Conservation (phyloP, 2,888 invertebrate genomes). For the Leucania comma region DNA sequence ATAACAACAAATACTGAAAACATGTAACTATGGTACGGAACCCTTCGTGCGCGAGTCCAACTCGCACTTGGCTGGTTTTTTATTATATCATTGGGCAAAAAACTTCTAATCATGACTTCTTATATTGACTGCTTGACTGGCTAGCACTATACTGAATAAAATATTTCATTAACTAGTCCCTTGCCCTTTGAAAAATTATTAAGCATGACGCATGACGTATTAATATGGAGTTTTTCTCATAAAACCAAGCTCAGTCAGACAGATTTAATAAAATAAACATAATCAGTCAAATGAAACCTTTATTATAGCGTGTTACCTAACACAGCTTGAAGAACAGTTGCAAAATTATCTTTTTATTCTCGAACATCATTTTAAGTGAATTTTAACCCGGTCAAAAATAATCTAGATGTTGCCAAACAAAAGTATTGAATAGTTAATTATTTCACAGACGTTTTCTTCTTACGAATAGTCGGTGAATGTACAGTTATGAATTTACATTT, state of each 20-base stretch:
- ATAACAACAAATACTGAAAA: too few species aligned
- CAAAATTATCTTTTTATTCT: constrained; percentile 19
- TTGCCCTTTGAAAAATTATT: background rate
- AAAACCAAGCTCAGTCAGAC: constrained; percentile 9
- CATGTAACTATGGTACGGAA: too few species aligned
- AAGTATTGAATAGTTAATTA: constrained; percentile 39
- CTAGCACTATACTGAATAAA: background rate
- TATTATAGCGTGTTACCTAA: constrained; percentile 27
- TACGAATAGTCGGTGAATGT: constrained; percentile 33
- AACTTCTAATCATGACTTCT: background rate
- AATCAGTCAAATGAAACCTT: constrained; percentile 32
- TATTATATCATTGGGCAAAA: background rate
- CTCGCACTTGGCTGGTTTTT: too few species aligned
- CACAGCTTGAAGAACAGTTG: constrained; percentile 9
- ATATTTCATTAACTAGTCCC: background rate
- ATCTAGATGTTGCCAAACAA: constrained; percentile 48
- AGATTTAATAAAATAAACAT: constrained; percentile 17
- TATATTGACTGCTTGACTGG: background rate
- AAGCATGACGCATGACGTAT: constrained; percentile 2
- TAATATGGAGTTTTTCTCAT: background rate
- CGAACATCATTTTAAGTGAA: constrained; percentile 16
- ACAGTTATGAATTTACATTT: constrained; percentile 40
- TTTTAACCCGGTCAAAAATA: constrained; percentile 51
- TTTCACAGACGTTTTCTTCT: constrained; percentile 41
- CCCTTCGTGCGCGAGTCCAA: too few species aligned